Base-by-base conservation (phyloP, 1,140 invertebrate species). In the Drosophila rufa region DNA sequence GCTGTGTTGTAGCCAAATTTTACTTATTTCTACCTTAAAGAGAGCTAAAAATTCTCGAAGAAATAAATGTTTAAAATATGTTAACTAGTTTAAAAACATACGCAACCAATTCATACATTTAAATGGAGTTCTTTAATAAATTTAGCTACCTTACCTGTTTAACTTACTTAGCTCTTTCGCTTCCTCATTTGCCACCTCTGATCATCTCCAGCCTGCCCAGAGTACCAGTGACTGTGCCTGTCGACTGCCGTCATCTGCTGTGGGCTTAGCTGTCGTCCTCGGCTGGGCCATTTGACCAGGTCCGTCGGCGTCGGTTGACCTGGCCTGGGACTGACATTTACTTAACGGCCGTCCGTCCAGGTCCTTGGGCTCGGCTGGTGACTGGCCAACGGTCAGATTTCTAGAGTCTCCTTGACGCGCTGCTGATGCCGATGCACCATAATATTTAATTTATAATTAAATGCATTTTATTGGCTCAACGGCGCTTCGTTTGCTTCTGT, bases 381-480 rank as follows among this genome's bases (percentile, higher is more conserved):
- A 40, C 69, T 64, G 56, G 30, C n/a, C 25, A 48, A 27, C 36
- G 69, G 55, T 77, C 60, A 69, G 47, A 46, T 59, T 79, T 42
- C 45, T 8, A 50, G 56, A 48, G 48, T 19, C 45, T 12, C 33
- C 64, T 78, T 19, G 45, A 62, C 57, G 60, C 71, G 19, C 61
- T 69, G 33, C 33, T 36, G 33, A 36, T 36, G 33, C 33, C 3
- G 56, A 75, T 79, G 75, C 58, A 48, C 62, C 67, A 76, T 80
- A 64, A 74, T 83, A 55, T 89, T 68, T 38, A 87, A 81, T 75
- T 70, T 56, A 79, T 82, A 75, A 75, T 65, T 79, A 71, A 86
- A 47, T 64, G 53, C 79, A 64, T 67, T 70, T 67, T 47, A 74
- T 56, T 64, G 46, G 43, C 36, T 57, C 25, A 50, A 15, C 33